A percentile compares a stretch with the other conserved stretches of the same genome.
These are phyloP conservation scores for Scaptomyza reducta DNA, from an alignment of 2,888 invertebrate species.

Conservation along the genomic window DNA sequence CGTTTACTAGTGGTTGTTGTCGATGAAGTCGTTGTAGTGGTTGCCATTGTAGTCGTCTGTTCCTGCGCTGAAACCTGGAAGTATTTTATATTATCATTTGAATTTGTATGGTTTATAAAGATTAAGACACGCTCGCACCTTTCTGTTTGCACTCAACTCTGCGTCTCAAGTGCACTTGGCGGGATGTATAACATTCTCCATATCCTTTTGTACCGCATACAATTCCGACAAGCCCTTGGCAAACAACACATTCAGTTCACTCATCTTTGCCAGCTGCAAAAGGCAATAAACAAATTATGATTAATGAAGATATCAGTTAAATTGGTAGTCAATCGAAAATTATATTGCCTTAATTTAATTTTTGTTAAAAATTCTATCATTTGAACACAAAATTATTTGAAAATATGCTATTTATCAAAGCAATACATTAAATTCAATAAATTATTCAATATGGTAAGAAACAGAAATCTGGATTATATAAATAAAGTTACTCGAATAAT, in stretches of 20 bases:
- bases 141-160: conserved; percentile 80
- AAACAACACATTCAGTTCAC: conserved; percentile 82
- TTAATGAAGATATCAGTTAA: background rate
- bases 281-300: background rate
- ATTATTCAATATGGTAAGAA: background rate
- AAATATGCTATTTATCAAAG: background rate
- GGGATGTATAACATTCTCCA: conserved; percentile 84
- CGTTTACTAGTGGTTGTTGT: conserved; percentile 69
- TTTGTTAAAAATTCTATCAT: background rate
- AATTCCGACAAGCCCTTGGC: conserved; percentile 83
- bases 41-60: conserved; percentile 74
- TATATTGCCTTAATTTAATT: background rate
- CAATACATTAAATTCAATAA: no score
- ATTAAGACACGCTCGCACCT: conserved; percentile 59
- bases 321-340: background rate
- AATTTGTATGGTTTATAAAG: background rate
- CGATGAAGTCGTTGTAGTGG: conserved; percentile 72
- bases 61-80: conserved; percentile 80
- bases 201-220: conserved; percentile 84
- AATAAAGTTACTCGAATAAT: no score
- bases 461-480: background rate
- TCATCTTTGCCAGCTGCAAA: conserved; percentile 82
- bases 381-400: no score
- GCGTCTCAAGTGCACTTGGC: conserved; percentile 84
- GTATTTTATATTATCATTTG: background rate